These are phyloP conservation scores for Tarsius wallacei DNA, from an alignment of 2,797 vertebrate genomes.

Conservation along the genomic window DNA sequence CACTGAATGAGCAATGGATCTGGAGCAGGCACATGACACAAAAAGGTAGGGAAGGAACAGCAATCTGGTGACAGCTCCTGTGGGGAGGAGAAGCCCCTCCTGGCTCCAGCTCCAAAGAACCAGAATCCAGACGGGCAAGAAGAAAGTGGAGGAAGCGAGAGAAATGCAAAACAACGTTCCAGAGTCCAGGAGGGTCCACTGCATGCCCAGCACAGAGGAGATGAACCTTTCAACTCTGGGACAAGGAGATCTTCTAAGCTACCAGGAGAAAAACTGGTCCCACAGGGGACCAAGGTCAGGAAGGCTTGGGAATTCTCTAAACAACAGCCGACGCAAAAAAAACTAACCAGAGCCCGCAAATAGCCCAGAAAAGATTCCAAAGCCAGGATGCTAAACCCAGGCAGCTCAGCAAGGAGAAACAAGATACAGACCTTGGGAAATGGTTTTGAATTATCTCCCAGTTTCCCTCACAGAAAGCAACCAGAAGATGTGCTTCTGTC, in stretches of 20 bases:
- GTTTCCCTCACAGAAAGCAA: neutral
- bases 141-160: neutral
- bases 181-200: neutral
- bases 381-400: neutral
- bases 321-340: too few relatives aligned
- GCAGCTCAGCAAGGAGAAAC: neutral
- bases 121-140: neutral
- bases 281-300: neutral
- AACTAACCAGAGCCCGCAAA: too few relatives aligned
- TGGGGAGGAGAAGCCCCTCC: too few relatives aligned
- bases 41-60: too few relatives aligned
- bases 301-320: neutral
- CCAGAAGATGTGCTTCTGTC: neutral
- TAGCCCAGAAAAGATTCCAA: too few relatives aligned
- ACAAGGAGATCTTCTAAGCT: neutral
- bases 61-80: neutral
- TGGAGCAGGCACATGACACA: neutral
- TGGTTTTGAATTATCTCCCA: neutral
- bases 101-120: neutral
- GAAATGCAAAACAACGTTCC: neutral
- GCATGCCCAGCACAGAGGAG: neutral
- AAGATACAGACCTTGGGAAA: neutral
- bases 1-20: neutral
- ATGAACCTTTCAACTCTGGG: neutral
- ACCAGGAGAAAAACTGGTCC: neutral